Evolutionary conservation across 2,888 invertebrate species (phyloP), one percentile per base, ranked within the genome.

Genomic region (Drosophila ustulata): DNA sequence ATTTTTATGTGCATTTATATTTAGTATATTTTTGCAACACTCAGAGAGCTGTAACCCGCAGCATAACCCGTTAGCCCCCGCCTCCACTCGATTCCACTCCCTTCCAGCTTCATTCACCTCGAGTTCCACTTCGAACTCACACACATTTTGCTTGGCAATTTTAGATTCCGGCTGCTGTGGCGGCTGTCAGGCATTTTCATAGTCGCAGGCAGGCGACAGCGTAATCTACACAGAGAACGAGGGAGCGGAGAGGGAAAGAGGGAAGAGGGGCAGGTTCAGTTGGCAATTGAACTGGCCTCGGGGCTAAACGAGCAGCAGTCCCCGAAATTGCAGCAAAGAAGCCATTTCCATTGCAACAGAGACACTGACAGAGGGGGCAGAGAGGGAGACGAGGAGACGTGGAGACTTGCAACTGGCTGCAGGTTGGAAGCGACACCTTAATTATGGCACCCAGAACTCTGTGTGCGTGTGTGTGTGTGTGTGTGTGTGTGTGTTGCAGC

Each of bases 1-100:
- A 89, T 85, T 89, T 89, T 83, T 86, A 87, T 88, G 83, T 83
- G 83, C 83, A 83, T 83, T 86, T 80, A 74, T 77, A 74, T 75
- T 83, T 84, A 86, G 80, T 86, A 82, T 85, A 80, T 84, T 76
- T 81, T 80, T 83, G 75, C 80, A 75, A 73, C 75, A 74, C 70
- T 62, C 71, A 51, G 26, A 47, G 26, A 49, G 49, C 43, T 41
- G 45, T 59, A 58, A 66, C 61, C 62, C 62, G 53, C 34, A 55
- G 32, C 46, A 45, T 26, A 43, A 52, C 47, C 65, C 62, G 8
- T 43, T 32, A 45, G 23, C 34, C 32, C 6, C 51, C 47, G 53
- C 58, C 64, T 63, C 59, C 30, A 6, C 30, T 7, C 2, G 4
- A 4, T 11, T 9, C 75, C 71, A 71, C 71, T 67, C 18, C 18